Conservation (phyloP, 2,797 vertebrate genomes). For the Onychomys arenicola region DNA sequence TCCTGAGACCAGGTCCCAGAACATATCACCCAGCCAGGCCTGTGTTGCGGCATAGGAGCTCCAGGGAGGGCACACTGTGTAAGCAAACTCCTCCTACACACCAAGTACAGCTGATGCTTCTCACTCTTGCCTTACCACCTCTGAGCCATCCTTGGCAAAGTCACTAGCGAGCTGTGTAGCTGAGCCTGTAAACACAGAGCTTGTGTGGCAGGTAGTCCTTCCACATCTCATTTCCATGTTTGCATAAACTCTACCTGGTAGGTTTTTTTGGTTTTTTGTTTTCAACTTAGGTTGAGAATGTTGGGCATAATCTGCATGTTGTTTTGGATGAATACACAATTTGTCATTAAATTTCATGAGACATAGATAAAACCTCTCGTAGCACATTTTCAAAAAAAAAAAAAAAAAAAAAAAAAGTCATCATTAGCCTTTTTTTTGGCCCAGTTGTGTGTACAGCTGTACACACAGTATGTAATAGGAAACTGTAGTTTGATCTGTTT, state of each 20-base stretch:
- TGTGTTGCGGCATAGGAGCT: conserved; percentile 22
- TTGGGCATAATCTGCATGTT: conserved; percentile 38
- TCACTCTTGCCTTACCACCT: conserved; percentile 82
- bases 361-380: conserved; percentile 29
- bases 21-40: conserved; percentile 9
- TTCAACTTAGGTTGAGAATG: conserved; percentile 35
- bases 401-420: neutral
- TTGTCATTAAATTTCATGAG: conserved; percentile 33
- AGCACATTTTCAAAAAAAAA: neutral
- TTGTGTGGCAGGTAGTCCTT: conserved; percentile 52
- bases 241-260: neutral
- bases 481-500: conserved; percentile 26
- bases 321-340: conserved; percentile 54
- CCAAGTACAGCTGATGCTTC: conserved; percentile 69
- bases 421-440: conserved; percentile 1
- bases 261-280: neutral
- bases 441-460: conserved; percentile 24
- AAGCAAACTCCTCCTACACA: conserved; percentile 12
- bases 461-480: conserved; percentile 18
- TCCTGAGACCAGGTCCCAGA: conserved; percentile 64
- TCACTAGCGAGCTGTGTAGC: conserved; percentile 33
- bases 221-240: conserved; percentile 64
- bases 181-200: conserved; percentile 71
- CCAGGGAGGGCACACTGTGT: neutral
- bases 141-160: conserved; percentile 77